phyloP scores from a whole-genome alignment of 2,797 vertebrate species.

The Merluccius polli region DNA sequence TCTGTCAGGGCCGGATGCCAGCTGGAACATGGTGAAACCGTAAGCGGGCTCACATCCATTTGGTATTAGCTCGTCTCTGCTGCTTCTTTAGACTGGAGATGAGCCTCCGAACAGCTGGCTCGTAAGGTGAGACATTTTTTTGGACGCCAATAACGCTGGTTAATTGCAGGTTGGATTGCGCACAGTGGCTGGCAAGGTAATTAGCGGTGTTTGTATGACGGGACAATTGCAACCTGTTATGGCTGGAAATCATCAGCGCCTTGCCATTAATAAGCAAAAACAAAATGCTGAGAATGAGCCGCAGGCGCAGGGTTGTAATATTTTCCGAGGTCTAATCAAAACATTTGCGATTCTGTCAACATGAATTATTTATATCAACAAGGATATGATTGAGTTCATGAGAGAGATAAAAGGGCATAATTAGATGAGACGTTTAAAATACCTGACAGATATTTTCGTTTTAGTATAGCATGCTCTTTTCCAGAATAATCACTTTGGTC shows the following conservation, averaged over 20 bases:
- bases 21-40: conserved; percentile 43
- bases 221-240: conserved; percentile 25
- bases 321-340: background rate
- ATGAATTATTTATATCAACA: background rate
- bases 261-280: conserved; percentile 9
- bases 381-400: background rate
- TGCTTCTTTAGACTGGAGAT: conserved; percentile 38
- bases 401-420: background rate
- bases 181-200: conserved; percentile 23
- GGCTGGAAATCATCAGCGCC: conserved; percentile 17
- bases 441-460: background rate
- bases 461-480: background rate
- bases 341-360: conserved; percentile 2
- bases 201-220: conserved; percentile 30
- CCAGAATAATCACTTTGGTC: background rate
- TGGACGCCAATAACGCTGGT: conserved; percentile 35
- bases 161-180: conserved; percentile 40
- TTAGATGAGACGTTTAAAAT: background rate
- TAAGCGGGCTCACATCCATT: background rate
- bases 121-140: conserved; percentile 48
- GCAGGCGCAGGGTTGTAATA: background rate
- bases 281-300: background rate
- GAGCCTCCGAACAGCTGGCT: conserved; percentile 49
- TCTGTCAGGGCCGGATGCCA: conserved; percentile 53
- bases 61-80: background rate